These are phyloP conservation scores for Pygoscelis adeliae DNA, from an alignment of 2,113 vertebrate species.

Conservation along the genomic window DNA sequence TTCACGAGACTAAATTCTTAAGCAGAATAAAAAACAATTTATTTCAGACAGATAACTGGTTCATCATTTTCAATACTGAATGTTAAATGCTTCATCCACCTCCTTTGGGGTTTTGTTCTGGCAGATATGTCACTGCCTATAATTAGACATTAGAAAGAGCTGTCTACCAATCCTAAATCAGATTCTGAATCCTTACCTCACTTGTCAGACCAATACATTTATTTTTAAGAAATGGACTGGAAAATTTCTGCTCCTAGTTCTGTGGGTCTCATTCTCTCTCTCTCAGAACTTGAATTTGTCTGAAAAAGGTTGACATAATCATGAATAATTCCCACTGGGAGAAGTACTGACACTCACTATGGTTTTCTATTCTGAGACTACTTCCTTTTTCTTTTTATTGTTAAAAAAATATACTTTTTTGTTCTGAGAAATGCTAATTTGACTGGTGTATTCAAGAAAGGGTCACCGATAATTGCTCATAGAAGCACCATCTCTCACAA, in stretches of 20 bases:
- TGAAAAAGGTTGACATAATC: constrained; percentile 38
- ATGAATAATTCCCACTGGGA: constrained; percentile 33
- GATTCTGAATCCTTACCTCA: not conserved
- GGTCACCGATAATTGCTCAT: not conserved
- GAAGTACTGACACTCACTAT: constrained; percentile 12
- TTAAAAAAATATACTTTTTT: not conserved
- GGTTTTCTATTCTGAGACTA: constrained; percentile 19
- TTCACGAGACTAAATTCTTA: not conserved
- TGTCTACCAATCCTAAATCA: not conserved
- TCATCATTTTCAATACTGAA: not conserved
- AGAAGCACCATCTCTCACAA: not conserved
- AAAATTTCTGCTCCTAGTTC: not conserved
- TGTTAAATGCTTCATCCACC: not conserved
- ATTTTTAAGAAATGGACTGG: not conserved
- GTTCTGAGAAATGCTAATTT: constrained; percentile 12
- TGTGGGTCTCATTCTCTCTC: not conserved
- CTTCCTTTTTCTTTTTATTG: not conserved
- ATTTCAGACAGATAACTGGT: not conserved
- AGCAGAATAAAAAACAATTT: not conserved
- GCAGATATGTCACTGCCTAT: not conserved
- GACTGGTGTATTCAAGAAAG: constrained; percentile 1
- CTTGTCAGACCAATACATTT: not conserved
- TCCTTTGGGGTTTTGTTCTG: not conserved
- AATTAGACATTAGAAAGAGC: not conserved
- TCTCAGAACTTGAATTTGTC: constrained; percentile 13